Evolutionary conservation across 2,113 vertebrate species (phyloP), one percentile per base, ranked within the genome.

Genomic region (Choloepus hoffmanni): DNA sequence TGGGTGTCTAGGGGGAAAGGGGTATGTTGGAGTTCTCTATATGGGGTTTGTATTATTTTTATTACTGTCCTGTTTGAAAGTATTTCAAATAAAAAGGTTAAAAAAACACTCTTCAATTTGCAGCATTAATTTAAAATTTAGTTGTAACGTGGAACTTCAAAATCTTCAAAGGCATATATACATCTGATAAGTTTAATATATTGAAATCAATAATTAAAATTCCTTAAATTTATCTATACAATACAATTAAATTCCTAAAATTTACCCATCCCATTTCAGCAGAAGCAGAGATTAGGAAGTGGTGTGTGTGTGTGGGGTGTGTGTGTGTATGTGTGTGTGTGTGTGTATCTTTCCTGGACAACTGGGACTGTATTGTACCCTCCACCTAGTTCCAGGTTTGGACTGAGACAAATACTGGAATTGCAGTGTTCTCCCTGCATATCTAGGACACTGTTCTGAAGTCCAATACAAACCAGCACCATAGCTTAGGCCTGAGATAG

Each of bases 61-160:
- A 23, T 21, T 23, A 60, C 58, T 60, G 58, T 60, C 21, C 58
- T 60, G 5, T 60, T 60, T 60, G 5, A 21, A 60, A 23, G 58
- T 23, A 23, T 60, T 60, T 60, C 58, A 60, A 60, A 60, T 60
- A 60, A 23, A 58, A 58, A 21, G 53, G 16, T 55, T 55, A 19
- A 60, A 60, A 23, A 60, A 21, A 23, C 21, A 63, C 16, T 88
- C 18, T 40, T 81, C 50, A 92, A 24, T 85, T 11, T 26, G 30
- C 43, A 92, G 36, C 9, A 76, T 15, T 67, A 94, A 76, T 78
- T 77, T 67, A 89, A 88, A 33, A 12, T 63, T 43, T 60, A 95
- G 30, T 33, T 81, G 11, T 79, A 94, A 78, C n/a, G 7, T 74
- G 43, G 43, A 90, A 26, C 58, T 26, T 85, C 74, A 89, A 83